Base-by-base conservation (phyloP, 37 sponge, comb jelly and placozoan genomes). In the Aplysina aerophoba region DNA sequence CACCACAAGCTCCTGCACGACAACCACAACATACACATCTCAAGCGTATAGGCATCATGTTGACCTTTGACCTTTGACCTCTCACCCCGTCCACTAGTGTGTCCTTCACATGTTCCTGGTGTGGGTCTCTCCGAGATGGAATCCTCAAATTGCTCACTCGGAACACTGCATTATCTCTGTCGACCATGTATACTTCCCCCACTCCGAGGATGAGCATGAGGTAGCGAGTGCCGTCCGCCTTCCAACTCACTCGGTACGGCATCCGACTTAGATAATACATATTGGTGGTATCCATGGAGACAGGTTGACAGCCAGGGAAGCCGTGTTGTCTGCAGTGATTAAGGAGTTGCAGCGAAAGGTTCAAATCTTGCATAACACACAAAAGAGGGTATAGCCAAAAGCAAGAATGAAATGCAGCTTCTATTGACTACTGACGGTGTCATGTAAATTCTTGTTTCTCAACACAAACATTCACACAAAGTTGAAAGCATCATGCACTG, bases 221-320 rank as follows among this genome's bases (percentile, higher is more conserved):
- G 75, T 96, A 98, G 73, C 99, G 90, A 38, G 94, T 94, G 39
- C 99, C 99, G 54, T 98, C 97, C 35, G 99, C 99, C 79, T 98
- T 98, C 99, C 99, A 98, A 61, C 94, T 94, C 50, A 98, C 99
- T 59, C 92, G 40, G 83, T 96, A 98, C 3, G 95, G 93, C 73
- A 83, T 89, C 35, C 91, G 77, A 33, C 69, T 63, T 21, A 98
- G 85, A 0, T 89, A 59, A 0, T 34, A 1, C 27, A 94, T 89
- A 85, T 94, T 96, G 54, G 81, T 82, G n/a, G 73, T 80, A 80
- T 96, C 97, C 92, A 98, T 86, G 36, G 97, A 95, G 20, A 98
- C 97, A 14, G 99, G 99, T 81, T 98, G 99, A 20, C 89, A 88
- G 17, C 99, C 99, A 0, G 94, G 93, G 82, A 98, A 98, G 31